Evolutionary conservation across 2,113 vertebrate genomes (phyloP).

Genomic region (Ptilonorhynchus violaceus): DNA sequence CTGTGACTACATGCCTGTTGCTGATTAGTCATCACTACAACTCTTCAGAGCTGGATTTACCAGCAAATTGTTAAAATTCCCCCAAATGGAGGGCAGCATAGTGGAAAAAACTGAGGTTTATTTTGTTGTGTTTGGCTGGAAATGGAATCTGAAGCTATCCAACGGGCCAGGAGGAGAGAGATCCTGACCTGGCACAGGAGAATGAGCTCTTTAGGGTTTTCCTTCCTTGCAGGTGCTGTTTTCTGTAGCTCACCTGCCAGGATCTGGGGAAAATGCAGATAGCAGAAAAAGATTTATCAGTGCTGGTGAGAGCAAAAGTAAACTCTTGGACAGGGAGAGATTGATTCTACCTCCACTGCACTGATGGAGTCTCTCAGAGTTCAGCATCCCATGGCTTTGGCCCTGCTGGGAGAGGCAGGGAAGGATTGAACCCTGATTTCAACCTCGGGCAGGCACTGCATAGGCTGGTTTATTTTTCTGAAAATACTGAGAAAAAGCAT

Average conservation of each 20-base stretch:
- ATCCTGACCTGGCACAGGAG: not conserved
- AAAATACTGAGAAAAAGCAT: not conserved
- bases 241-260: not conserved
- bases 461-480: not conserved
- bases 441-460: not conserved
- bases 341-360: not conserved
- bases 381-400: rapidly evolving
- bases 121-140: not conserved
- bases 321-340: not conserved
- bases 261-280: not conserved
- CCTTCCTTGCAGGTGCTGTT: not conserved
- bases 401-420: not conserved
- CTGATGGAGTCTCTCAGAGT: not conserved
- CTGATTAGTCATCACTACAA: constrained; percentile 38
- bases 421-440: not conserved
- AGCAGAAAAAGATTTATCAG: not conserved
- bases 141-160: not conserved
- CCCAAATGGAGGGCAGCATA: not conserved
- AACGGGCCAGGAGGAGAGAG: not conserved
- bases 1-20: constrained; percentile 62
- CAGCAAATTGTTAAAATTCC: not conserved
- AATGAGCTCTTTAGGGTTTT: not conserved
- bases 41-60: constrained; percentile 15
- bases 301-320: not conserved
- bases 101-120: not conserved